phyloP scores from a whole-genome alignment of 1,140 invertebrate species.

The Steinernema khuongi region DNA sequence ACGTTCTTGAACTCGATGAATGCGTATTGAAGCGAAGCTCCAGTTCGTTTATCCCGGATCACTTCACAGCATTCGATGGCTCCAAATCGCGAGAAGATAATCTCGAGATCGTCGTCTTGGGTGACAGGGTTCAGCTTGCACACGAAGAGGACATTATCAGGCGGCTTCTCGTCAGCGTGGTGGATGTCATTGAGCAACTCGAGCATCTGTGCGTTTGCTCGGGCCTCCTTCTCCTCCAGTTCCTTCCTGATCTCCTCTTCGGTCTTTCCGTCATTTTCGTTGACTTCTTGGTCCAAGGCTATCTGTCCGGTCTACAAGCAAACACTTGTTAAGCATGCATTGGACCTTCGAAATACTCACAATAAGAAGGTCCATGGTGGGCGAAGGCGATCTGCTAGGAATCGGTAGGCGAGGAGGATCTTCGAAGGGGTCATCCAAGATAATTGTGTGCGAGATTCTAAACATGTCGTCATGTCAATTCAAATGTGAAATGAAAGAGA shows the following conservation, averaged over 20 bases:
- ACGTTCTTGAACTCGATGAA: conserved; percentile 96
- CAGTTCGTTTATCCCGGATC: conserved; percentile 83
- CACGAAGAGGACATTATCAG: conserved; percentile 97
- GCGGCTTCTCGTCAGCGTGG: conserved; percentile 90
- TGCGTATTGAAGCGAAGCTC: conserved; percentile 94
- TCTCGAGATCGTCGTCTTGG: conserved; percentile 90
- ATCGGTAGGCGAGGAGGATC: conserved; percentile 74
- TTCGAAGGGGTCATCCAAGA: conserved; percentile 90
- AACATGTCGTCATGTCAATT: conserved; percentile 41
- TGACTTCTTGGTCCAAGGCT: conserved; percentile 85
- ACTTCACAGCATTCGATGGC: conserved; percentile 91
- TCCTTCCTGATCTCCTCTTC: conserved; percentile 79
- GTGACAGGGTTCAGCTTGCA: conserved; percentile 99
- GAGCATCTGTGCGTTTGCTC: conserved; percentile 88
- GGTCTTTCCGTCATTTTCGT: conserved; percentile 79
- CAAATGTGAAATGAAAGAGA: not conserved
- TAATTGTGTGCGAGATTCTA: conserved; percentile 90
- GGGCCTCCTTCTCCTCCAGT: conserved; percentile 82
- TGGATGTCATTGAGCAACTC: conserved; percentile 98
- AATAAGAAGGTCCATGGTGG: conserved; percentile 67
- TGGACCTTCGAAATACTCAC: conserved; percentile 6
- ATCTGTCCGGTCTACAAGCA: conserved; percentile 75
- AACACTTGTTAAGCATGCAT: conserved; percentile 32
- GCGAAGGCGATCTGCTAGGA: conserved; percentile 79
- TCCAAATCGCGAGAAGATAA: conserved; percentile 95